Conservation (phyloP, 92 coral and sea anemone species). For the Parazoanthus atlanticus region DNA sequence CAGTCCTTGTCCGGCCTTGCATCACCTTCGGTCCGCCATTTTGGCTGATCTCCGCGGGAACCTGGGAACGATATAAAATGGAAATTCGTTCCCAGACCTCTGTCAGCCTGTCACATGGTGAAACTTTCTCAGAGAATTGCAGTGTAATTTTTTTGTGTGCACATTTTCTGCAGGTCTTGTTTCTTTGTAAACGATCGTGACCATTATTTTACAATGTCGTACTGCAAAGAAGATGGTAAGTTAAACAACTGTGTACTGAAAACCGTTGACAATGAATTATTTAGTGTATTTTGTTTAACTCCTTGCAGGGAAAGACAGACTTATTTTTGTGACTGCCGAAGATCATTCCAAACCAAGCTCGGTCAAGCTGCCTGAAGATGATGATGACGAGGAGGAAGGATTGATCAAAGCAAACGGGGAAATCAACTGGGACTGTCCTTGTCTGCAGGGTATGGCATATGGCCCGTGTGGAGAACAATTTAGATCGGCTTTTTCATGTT, state of each 20-base stretch:
- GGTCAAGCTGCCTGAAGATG: constrained; percentile 77
- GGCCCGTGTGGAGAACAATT: constrained; percentile 98
- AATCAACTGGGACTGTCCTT: constrained; percentile 99
- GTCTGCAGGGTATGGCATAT: constrained; percentile 98
- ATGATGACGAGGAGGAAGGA: constrained; percentile 90
- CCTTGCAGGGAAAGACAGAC: constrained; percentile 88
- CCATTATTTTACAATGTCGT: constrained; percentile 67
- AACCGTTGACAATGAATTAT: neutral
- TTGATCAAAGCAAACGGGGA: constrained; percentile 94
- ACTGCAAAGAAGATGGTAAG: constrained; percentile 95
- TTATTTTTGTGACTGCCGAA: constrained; percentile 92
- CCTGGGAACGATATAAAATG: constrained; percentile 16
- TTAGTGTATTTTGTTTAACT: neutral
- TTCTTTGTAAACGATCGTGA: neutral
- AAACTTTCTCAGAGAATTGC: neutral
- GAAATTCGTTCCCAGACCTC: constrained; percentile 16
- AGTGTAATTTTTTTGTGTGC: neutral
- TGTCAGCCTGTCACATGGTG: constrained; percentile 20
- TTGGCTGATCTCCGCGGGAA: neutral
- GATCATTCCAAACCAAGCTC: constrained; percentile 83
- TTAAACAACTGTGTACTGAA: neutral
- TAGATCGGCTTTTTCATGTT: constrained; percentile 93
- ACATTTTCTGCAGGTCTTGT: neutral
- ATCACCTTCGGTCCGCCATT: constrained; percentile 8
- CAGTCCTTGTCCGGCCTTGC: neutral